Percentiles rank a stretch among this genome's conserved stretches.
These are phyloP conservation scores for Rutpela maculata DNA, from an alignment of 2,888 invertebrate genomes.

Conservation along the genomic window DNA sequence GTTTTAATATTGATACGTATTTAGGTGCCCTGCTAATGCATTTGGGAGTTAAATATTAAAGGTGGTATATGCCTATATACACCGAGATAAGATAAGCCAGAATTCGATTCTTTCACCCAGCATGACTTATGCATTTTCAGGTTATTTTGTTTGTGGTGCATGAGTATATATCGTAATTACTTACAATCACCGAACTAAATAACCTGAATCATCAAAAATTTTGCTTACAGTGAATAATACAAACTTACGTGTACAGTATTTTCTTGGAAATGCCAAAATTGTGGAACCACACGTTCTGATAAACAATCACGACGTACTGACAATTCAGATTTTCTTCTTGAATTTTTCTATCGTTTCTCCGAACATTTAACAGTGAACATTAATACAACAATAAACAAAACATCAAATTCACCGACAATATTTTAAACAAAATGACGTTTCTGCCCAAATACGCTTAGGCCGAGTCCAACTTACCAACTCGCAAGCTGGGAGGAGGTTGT, in stretches of 20 bases:
- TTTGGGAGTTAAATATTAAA: neutral
- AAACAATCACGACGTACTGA: conserved; percentile 29
- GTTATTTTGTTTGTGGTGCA: conserved; percentile 35
- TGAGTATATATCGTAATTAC: neutral
- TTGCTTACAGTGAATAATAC: conserved; percentile 45
- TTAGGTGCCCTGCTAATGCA: neutral
- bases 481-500: conserved; percentile 27
- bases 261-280: conserved; percentile 58
- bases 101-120: conserved; percentile 44
- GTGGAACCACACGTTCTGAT: conserved; percentile 44
- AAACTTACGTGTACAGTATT: conserved; percentile 62
- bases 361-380: conserved; percentile 31
- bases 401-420: conserved; percentile 23
- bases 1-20: neutral
- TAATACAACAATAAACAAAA: conserved; percentile 34
- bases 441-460: conserved; percentile 39
- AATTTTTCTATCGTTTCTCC: conserved; percentile 29
- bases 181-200: neutral
- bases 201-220: conserved; percentile 25
- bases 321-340: conserved; percentile 15
- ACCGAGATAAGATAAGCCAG: conserved; percentile 28
- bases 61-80: neutral
- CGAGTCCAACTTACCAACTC: conserved; percentile 40
- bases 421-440: conserved; percentile 42
- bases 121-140: conserved; percentile 41